phyloP scores from a whole-genome alignment of 2,888 invertebrate genomes.

The Oscheius onirici region DNA sequence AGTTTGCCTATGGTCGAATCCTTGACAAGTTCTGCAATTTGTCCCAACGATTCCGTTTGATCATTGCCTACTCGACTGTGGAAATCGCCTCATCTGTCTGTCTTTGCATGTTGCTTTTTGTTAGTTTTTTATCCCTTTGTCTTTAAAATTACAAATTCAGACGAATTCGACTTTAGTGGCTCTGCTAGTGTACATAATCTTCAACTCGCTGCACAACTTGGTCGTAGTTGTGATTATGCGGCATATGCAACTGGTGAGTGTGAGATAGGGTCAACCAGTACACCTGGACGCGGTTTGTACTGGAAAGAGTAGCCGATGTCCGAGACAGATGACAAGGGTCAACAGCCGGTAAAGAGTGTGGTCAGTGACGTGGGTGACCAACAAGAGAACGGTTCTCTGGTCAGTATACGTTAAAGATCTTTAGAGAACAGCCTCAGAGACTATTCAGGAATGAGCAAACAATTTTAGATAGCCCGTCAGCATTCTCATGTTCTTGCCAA shows the following conservation, averaged over 20 bases:
- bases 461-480: slow-evolving; percentile 41
- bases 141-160: slow-evolving; percentile 19
- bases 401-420: not conserved
- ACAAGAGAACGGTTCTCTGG: too few species aligned
- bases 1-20: slow-evolving; percentile 40
- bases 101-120: slow-evolving; percentile 33
- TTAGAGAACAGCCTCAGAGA: not conserved
- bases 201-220: slow-evolving; percentile 47
- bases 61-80: not conserved
- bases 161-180: slow-evolving; percentile 29
- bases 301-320: not conserved
- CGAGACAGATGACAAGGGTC: slow-evolving; percentile 1
- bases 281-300: not conserved
- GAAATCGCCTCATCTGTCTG: slow-evolving; percentile 27
- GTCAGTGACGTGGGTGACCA: too few species aligned
- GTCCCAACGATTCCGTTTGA: not conserved
- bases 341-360: not conserved
- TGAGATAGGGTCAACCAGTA: not conserved
- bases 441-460: not conserved
- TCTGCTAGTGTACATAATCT: slow-evolving; percentile 37
- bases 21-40: slow-evolving; percentile 34
- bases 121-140: not conserved
- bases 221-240: slow-evolving; percentile 48
- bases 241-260: slow-evolving; percentile 34
- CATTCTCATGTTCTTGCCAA: slow-evolving; percentile 47